Base-by-base conservation (phyloP, 2,888 invertebrate genomes). In the Danaus chrysippus region DNA sequence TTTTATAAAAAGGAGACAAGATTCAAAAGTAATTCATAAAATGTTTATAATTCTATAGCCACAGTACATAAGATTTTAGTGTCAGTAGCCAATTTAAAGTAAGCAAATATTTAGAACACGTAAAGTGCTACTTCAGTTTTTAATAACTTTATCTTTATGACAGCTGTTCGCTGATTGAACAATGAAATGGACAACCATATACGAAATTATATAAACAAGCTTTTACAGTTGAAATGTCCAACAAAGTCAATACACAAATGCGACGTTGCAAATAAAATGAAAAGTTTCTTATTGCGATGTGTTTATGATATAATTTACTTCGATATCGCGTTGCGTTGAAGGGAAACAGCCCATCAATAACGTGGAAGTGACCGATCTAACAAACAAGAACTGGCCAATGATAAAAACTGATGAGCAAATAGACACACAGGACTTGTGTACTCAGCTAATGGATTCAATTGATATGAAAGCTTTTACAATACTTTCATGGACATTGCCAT, bases 341-440 rank as follows among this genome's bases (percentile, higher is more conserved):
- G 82, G 83, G 83, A 83, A 82, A 81, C 77, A 76, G 77, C 78
- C 85, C 86, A 89, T 89, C 90, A 87, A 91, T 89, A 87, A 89
- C 79, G 73, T 81, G 80, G 80, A 83, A 83, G 84, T 89, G 90
- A 89, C 86, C 87, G 90, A 88, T 88, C 86, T 85, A 78, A 84
- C 86, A 88, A 88, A 91, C 90, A 89, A 76, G 76, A 79, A 86
- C 85, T 83, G 81, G 80, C 80, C 87, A 90, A 88, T 90, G 91
- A 90, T 90, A 90, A 91, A 90, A 91, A 91, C 87, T 90, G 89
- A 91, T 85, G 87, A 85, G 86, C 86, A 91, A 91, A 91, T 91
- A 90, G 82, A 88, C 82, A 83, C 83, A 83, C 86, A 79, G 80
- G 82, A 82, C 82, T 79, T 91, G 91, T 91, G 88, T 90, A 86